Percentiles rank a stretch among this genome's conserved stretches.
Evolutionary conservation across 37 sponge, comb jelly and placozoan species (phyloP).

Genomic region (Petrosia ficiformis): DNA sequence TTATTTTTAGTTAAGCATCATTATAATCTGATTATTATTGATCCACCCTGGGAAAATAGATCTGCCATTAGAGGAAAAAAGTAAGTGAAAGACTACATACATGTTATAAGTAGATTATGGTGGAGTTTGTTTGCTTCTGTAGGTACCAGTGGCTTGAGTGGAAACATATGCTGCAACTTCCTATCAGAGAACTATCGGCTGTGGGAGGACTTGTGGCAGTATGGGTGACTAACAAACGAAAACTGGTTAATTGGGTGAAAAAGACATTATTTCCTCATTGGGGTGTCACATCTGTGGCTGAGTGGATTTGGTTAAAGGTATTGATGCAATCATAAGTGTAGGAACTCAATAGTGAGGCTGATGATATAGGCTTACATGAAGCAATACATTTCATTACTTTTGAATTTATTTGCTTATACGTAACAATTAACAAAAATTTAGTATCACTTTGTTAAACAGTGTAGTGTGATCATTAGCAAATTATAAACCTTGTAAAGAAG

Average conservation of each 20-base stretch:
- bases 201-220: slow-evolving; percentile 46
- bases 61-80: slow-evolving; percentile 59
- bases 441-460: too few species aligned
- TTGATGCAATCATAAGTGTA: not conserved
- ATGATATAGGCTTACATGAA: too few species aligned
- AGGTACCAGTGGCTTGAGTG: slow-evolving; percentile 37
- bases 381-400: too few species aligned
- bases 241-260: slow-evolving; percentile 16
- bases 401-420: too few species aligned
- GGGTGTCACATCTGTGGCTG: slow-evolving; percentile 37
- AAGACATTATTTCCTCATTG: slow-evolving; percentile 52
- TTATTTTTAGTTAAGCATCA: not conserved
- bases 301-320: slow-evolving; percentile 87
- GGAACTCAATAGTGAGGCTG: not conserved
- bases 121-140: not conserved
- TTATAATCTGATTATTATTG: slow-evolving; percentile 61
- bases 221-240: slow-evolving; percentile 76
- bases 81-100: slow-evolving; percentile 19
- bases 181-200: slow-evolving; percentile 24
- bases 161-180: slow-evolving; percentile 26
- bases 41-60: slow-evolving; percentile 81
- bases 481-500: too few species aligned
- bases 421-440: too few species aligned
- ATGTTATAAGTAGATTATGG: not conserved
- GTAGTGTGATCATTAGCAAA: too few species aligned